Evolutionary conservation across 2,113 vertebrate species (phyloP).

Genomic region (Brachyhypopomus gauderio): DNA sequence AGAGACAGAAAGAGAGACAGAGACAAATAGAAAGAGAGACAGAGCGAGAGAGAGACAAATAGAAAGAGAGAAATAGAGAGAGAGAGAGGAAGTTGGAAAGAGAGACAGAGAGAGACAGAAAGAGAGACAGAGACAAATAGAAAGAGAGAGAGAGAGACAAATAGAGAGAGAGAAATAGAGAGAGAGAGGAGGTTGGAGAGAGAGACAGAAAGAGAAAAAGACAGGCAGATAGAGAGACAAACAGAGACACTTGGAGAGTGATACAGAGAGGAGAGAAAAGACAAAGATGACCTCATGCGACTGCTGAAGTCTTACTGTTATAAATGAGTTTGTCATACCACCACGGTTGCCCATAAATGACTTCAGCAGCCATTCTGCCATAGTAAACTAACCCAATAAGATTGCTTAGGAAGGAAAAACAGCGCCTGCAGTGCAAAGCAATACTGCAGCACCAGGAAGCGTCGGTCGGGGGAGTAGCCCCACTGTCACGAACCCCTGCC

Average conservation of each 20-base stretch:
- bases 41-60: too few species aligned
- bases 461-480: conserved; percentile 77
- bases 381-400: conserved; percentile 84
- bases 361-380: conserved; percentile 85
- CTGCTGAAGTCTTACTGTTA: conserved; percentile 80
- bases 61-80: too few species aligned
- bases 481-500: conserved; percentile 80
- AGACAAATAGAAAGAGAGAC: conserved; percentile 10
- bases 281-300: conserved; percentile 76
- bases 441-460: conserved; percentile 57
- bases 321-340: conserved; percentile 81
- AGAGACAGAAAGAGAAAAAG: too few species aligned
- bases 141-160: too few species aligned
- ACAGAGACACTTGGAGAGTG: conserved; percentile 14
- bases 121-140: too few species aligned
- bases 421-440: conserved; percentile 69
- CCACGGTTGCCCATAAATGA: conserved; percentile 83
- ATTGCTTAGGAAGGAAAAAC: conserved; percentile 81
- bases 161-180: conserved; percentile 9
- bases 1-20: background rate
- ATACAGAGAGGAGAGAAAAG: conserved; percentile 40
- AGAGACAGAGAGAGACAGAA: too few species aligned
- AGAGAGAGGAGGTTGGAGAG: background rate
- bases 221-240: too few species aligned
- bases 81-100: too few species aligned